Percentiles rank a stretch among this genome's conserved stretches.
These are phyloP conservation scores for Seladonia tumulorum DNA, from an alignment of 2,888 invertebrate species.

Conservation along the genomic window DNA sequence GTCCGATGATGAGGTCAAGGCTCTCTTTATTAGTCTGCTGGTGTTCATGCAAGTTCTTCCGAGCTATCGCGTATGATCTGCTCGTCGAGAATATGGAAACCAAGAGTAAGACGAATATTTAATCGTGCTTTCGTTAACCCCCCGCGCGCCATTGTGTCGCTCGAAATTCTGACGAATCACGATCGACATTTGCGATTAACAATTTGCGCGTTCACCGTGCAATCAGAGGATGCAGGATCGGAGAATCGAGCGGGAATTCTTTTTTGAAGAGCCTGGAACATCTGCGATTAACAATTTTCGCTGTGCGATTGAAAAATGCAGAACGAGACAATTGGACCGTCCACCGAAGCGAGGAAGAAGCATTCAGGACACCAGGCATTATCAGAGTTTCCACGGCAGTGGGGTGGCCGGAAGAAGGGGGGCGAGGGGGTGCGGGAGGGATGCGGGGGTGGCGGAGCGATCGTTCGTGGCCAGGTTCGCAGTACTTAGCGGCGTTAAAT, in stretches of 20 bases:
- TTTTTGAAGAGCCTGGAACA: no score
- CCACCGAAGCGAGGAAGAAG: slow-evolving; percentile 1
- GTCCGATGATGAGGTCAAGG: background rate
- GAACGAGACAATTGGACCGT: background rate
- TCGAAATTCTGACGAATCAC: background rate
- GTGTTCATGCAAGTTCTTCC: background rate
- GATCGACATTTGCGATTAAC: background rate
- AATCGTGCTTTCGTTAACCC: background rate
- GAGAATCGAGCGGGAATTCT: no score
- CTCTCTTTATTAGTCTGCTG: background rate
- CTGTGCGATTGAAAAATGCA: background rate
- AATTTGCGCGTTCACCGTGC: background rate
- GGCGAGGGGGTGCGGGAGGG: background rate
- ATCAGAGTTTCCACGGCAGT: slow-evolving; percentile 30
- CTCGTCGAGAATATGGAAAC: background rate
- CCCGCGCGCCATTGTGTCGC: background rate
- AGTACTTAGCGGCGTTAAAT: slow-evolving; percentile 64
- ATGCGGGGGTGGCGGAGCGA: slow-evolving; percentile 20
- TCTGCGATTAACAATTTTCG: background rate
- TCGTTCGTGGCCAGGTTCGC: slow-evolving; percentile 58
- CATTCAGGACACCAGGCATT: slow-evolving; percentile 44
- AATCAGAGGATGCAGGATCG: background rate
- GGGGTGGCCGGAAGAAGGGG: background rate
- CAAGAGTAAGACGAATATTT: background rate
- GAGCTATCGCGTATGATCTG: background rate